These are phyloP conservation scores for Sebastes nivosus DNA, from an alignment of 2,797 vertebrate species.

Conservation along the genomic window DNA sequence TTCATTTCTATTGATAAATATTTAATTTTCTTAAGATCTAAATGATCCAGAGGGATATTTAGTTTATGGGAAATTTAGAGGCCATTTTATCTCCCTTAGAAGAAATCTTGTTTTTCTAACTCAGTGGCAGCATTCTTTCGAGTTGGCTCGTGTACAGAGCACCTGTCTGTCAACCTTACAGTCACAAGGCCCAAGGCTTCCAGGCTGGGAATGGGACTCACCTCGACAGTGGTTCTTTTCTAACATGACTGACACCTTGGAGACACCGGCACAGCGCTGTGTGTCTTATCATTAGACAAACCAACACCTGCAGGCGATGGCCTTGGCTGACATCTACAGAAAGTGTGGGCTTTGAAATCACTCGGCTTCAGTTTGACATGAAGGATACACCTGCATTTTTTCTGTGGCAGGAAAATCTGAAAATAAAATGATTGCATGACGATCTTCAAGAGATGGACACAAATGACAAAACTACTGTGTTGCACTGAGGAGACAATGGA, in stretches of 20 bases:
- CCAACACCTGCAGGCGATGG: constrained; percentile 21
- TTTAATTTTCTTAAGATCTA: not conserved
- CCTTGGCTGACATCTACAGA: constrained; percentile 36
- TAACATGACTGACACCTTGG: constrained; percentile 45
- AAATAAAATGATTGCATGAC: not conserved
- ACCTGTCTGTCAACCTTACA: constrained; percentile 36
- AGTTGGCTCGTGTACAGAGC: constrained; percentile 11
- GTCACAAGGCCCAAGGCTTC: constrained; percentile 29
- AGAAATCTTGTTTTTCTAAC: not conserved
- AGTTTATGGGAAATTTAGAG: not conserved
- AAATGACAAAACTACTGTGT: not conserved
- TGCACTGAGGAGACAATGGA: not conserved
- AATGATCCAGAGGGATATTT: not conserved
- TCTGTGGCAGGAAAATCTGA: not conserved
- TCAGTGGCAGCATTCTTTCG: not conserved
- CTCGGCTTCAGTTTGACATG: not conserved
- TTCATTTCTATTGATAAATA: not conserved
- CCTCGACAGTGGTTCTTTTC: constrained; percentile 12
- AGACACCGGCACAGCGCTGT: constrained; percentile 13
- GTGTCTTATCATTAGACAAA: constrained; percentile 32
- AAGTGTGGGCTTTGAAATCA: constrained; percentile 29
- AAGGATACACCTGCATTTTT: not conserved
- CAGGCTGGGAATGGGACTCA: constrained; percentile 15
- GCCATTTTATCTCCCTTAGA: not conserved
- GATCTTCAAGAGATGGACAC: not conserved